Conservation (phyloP, 1,140 invertebrate species). For the Danaus melanippus region DNA sequence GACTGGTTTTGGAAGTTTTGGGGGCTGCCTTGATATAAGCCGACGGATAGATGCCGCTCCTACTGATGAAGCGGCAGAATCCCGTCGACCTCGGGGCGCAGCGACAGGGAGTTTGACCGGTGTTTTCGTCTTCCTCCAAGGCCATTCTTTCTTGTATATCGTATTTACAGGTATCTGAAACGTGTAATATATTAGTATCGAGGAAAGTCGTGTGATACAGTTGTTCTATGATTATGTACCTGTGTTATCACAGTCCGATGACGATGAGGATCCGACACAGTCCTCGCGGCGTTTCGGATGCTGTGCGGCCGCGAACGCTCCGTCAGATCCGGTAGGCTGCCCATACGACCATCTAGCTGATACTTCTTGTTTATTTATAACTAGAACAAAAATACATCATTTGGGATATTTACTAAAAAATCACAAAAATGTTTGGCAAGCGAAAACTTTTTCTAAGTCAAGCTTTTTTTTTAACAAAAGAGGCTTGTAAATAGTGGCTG, state of each 20-base stretch:
- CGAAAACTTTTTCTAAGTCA: no score
- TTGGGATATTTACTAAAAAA: no score
- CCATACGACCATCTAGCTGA: conserved; percentile 39
- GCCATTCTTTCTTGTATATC: conserved; percentile 63
- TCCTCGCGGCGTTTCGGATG: conserved; percentile 39
- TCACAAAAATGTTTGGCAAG: no score
- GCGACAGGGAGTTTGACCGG: conserved; percentile 29
- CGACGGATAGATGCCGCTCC: conserved; percentile 79
- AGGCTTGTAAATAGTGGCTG: no score
- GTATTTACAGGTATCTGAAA: conserved; percentile 53
- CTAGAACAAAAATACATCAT: no score
- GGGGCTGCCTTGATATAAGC: conserved; percentile 67
- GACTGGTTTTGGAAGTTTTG: conserved; percentile 63
- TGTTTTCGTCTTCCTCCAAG: conserved; percentile 49
- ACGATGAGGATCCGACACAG: conserved; percentile 52
- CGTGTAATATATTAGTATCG: neutral
- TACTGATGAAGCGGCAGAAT: conserved; percentile 78
- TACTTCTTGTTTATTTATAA: conserved; percentile 8
- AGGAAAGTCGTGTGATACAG: no score
- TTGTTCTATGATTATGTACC: conserved; percentile 21
- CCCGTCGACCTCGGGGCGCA: conserved; percentile 68
- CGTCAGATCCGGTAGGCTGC: conserved; percentile 63
- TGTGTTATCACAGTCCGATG: conserved; percentile 41
- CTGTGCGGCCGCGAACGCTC: conserved; percentile 49
- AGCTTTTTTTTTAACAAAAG: no score